Base-by-base conservation (phyloP, 2,888 invertebrate species). In the Cheilosia pagana region DNA sequence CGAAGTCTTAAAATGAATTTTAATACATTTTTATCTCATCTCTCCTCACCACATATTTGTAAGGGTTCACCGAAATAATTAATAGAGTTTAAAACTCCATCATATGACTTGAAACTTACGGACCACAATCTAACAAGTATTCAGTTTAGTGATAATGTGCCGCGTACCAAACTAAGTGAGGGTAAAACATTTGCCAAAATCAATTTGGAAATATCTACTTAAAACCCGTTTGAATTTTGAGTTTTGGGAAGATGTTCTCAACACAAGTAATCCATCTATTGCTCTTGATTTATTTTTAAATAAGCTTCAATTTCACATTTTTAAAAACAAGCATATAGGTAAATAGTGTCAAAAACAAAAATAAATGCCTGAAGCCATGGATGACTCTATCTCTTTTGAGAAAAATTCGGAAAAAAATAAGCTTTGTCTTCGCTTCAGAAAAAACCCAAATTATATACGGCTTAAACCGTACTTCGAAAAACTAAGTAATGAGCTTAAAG, bases 161-260 rank as follows among this genome's bases (percentile, higher is more conserved):
- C 28, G 8, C 23, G 60, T 48, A 19, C 28, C 16, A 43, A 10
- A 60, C 1, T 1, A 25, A 45, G 10, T 45, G 25, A 25, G 1
- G 5, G 25, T 25, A 12, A 41, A 41, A 23, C 41, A 6, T 23
- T 39, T 23, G 7, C 3, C 16, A 59, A 59, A 59, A 59, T 62
- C 28, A 28, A 60, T 45, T 60, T 55, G 31, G 1, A n/a, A n/a
- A n/a, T n/a, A 10, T 2, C 1, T 19, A 16, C 31, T 60, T 16
- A 16, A 45, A 45, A 45, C 14, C 39, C 8, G 23, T 14, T 59
- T 59, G 41, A 41, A 19, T 59, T 59, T 35, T 14, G 55, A 57
- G 35, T 57, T 59, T 41, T 59, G 41, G 59, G 59, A 59, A 41
- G n/a, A 59, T 23, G 60, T 43, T 41, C 28, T 57, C 12, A 39